These are phyloP conservation scores for Etheostoma nigrum DNA, from an alignment of 2,797 vertebrate genomes.

Conservation along the genomic window DNA sequence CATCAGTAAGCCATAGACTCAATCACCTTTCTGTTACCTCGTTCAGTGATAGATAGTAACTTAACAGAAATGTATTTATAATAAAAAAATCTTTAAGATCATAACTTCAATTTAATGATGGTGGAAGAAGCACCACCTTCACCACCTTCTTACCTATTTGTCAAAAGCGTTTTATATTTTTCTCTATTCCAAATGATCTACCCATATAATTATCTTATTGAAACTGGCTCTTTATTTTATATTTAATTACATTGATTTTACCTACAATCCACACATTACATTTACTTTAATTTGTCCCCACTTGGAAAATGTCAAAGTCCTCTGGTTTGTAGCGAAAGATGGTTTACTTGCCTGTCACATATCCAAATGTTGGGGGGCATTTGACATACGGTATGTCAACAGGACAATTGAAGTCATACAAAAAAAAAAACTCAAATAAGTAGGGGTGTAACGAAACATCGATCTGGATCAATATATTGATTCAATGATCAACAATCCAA, in stretches of 20 bases:
- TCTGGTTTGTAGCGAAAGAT: neutral
- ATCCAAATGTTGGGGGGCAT: conserved; percentile 7
- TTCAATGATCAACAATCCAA: no score
- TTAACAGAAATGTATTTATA: no score
- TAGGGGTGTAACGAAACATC: no score
- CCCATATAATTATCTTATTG: neutral
- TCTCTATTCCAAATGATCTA: neutral
- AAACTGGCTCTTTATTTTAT: neutral
- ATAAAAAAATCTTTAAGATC: no score
- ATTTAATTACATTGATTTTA: neutral
- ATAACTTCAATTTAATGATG: neutral
- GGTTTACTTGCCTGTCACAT: neutral
- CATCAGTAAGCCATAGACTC: no score
- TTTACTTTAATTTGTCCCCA: neutral
- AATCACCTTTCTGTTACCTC: no score
- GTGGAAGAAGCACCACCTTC: neutral
- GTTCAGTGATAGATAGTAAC: no score
- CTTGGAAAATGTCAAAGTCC: neutral
- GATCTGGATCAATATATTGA: no score
- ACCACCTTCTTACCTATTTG: neutral
- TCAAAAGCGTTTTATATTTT: neutral
- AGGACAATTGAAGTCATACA: neutral
- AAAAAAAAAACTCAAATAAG: neutral
- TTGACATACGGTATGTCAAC: conserved; percentile 23
- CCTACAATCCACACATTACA: neutral